Base-by-base conservation (phyloP, 2,113 vertebrate genomes). In the Nycticorax nycticorax region DNA sequence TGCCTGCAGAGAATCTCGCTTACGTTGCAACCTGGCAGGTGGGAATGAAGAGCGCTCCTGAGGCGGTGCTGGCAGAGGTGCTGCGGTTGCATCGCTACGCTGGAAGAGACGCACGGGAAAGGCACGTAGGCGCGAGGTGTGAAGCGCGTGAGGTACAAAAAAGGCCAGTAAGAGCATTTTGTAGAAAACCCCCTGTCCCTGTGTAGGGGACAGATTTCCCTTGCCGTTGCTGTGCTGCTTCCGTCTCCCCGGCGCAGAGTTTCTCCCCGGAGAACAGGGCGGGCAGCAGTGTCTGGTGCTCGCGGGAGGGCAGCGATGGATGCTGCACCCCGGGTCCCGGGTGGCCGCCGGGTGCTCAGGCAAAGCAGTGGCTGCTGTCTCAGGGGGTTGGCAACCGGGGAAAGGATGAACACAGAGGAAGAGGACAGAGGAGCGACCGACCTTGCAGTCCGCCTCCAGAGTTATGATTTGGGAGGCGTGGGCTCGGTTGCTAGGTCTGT, bases 401-500 rank as follows among this genome's bases (percentile, higher is more conserved):
- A 27, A 11, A 6, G 14, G 60, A 2, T 23, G 79, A 7, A 0
- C 28, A 8, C 37, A 9, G 27, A 43, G 47, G 52, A 35, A 39
- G n/a, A 3, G 11, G 45, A 0, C 48, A 13, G 21, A n/a, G 79
- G 28, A 9, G 48, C 5, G 7, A 64, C 37, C 41, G 6, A 64
- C 37, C 41, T 53, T 24, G 37, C 27, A 8, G 16, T 10, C 45
- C 15, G 12, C 41, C n/a, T 30, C 55, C 13, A 8, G 17, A 32
- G 12, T 27, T 56, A 1, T 0, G 3, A 1, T 12, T 26, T 33
- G 6, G 84, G 71, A 89, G 76, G 52, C 2, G 4, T 13, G 0
- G 0, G 7, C 47, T 69, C 13, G 1, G 5, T 11, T 7, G 6
- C 9, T 78, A 79, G n/a, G 4, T 57, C 30, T 79, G 5, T 50